Conservation (phyloP, 2,888 invertebrate species). For the Antheraea assamensis region DNA sequence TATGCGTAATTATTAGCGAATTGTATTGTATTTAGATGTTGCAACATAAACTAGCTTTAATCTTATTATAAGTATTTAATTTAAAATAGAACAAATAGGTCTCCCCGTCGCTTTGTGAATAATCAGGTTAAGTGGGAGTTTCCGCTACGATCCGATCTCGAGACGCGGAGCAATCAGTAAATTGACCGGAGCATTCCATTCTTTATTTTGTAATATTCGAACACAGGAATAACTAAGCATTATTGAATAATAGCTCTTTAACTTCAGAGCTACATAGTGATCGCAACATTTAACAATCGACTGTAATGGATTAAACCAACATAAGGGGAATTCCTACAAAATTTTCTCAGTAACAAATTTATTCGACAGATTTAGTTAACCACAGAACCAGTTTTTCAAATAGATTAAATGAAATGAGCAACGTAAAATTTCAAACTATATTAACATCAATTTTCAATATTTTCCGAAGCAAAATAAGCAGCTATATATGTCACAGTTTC, state of each 20-base stretch:
- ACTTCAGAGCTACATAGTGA: too few relatives aligned
- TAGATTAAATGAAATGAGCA: too few relatives aligned
- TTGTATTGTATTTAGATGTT: background rate
- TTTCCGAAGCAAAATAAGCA: background rate
- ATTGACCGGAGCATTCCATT: slow-evolving; percentile 16
- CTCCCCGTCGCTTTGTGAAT: slow-evolving; percentile 42
- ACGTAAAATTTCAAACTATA: too few relatives aligned
- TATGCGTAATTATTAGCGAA: background rate
- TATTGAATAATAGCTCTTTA: background rate
- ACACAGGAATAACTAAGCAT: background rate
- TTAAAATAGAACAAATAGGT: slow-evolving; percentile 29
- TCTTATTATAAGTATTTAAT: slow-evolving; percentile 9
- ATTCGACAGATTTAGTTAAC: too few relatives aligned
- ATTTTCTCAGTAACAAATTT: background rate
- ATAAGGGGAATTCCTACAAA: background rate
- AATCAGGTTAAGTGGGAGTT: slow-evolving; percentile 68
- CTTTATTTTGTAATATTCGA: background rate
- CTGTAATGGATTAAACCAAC: too few relatives aligned
- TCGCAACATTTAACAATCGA: too few relatives aligned
- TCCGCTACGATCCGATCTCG: slow-evolving; percentile 41
- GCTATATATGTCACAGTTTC: too few relatives aligned
- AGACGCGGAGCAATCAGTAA: slow-evolving; percentile 46
- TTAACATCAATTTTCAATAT: too few relatives aligned
- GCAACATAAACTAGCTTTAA: background rate
- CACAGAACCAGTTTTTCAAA: too few relatives aligned